phyloP scores from a whole-genome alignment of 2,113 vertebrate species.

The Tetrao urogallus region DNA sequence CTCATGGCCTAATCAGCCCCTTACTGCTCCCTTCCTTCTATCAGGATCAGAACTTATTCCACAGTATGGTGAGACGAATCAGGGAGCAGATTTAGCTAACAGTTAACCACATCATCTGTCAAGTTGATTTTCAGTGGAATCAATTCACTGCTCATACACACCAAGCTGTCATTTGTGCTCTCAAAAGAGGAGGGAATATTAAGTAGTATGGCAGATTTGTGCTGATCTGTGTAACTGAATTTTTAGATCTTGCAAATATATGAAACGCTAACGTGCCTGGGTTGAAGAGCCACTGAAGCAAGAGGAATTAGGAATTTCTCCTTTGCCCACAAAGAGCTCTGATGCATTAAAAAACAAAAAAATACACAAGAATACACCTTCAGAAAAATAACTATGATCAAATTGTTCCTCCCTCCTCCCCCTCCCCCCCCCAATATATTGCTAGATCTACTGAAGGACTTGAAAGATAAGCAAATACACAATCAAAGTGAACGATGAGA shows the following conservation, averaged over 20 bases:
- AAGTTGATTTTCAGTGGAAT: constrained; percentile 24
- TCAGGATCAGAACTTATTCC: not conserved
- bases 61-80: not conserved
- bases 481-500: not conserved
- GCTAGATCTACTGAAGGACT: not conserved
- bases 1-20: not conserved
- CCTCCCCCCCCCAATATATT: not conserved
- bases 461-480: not conserved
- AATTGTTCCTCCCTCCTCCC: too few species aligned
- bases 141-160: not conserved
- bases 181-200: not conserved
- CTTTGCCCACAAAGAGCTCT: not conserved
- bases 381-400: not conserved
- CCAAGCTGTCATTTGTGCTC: not conserved
- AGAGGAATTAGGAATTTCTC: not conserved
- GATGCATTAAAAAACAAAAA: not conserved
- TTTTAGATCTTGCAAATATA: not conserved
- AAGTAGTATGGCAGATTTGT: not conserved
- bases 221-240: not conserved
- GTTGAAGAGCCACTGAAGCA: not conserved
- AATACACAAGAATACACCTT: not conserved
- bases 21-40: not conserved
- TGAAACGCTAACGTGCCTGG: not conserved
- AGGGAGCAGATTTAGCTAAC: not conserved
- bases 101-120: not conserved